These are phyloP conservation scores for Distichodus sexfasciatus DNA, from an alignment of 2,797 vertebrate genomes.

Conservation along the genomic window DNA sequence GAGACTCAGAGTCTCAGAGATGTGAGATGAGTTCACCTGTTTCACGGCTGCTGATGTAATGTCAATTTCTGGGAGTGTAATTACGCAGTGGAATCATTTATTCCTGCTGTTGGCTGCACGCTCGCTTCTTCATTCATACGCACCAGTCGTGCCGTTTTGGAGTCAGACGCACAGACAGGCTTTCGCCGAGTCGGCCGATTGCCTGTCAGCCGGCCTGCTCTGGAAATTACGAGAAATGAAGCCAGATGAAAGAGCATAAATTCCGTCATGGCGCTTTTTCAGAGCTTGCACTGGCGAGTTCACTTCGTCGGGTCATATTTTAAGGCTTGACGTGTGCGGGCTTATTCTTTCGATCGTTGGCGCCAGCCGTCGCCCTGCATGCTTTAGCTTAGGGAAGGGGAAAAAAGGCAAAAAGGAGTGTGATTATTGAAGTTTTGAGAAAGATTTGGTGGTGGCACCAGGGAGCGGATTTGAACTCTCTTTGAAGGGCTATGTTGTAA, in stretches of 20 bases:
- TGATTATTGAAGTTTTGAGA: slow-evolving; percentile 10
- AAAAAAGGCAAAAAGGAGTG: neutral
- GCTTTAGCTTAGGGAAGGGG: neutral
- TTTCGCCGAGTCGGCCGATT: slow-evolving; percentile 14
- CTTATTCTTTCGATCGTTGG: slow-evolving; percentile 9
- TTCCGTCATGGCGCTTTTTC: slow-evolving; percentile 9
- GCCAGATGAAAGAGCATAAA: slow-evolving; percentile 28
- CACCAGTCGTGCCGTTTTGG: slow-evolving; percentile 9
- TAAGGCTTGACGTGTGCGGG: neutral
- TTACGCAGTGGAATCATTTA: slow-evolving; percentile 28
- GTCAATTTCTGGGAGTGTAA: slow-evolving; percentile 27
- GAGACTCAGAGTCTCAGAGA: neutral
- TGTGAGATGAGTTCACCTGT: slow-evolving; percentile 33
- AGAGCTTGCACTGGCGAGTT: neutral
- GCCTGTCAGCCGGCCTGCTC: slow-evolving; percentile 6
- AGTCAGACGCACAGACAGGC: slow-evolving; percentile 11
- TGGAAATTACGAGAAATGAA: slow-evolving; percentile 19
- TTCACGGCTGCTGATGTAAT: slow-evolving; percentile 5
- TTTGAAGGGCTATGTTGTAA: neutral
- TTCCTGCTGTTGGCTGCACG: slow-evolving; percentile 17
- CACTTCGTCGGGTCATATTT: slow-evolving; percentile 9
- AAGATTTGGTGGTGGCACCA: neutral
- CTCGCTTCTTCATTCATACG: slow-evolving; percentile 19
- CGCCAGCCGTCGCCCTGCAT: neutral
- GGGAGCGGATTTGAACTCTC: neutral